Base-by-base conservation (phyloP, 2,113 vertebrate species). In the Semicossyphus pulcher region DNA sequence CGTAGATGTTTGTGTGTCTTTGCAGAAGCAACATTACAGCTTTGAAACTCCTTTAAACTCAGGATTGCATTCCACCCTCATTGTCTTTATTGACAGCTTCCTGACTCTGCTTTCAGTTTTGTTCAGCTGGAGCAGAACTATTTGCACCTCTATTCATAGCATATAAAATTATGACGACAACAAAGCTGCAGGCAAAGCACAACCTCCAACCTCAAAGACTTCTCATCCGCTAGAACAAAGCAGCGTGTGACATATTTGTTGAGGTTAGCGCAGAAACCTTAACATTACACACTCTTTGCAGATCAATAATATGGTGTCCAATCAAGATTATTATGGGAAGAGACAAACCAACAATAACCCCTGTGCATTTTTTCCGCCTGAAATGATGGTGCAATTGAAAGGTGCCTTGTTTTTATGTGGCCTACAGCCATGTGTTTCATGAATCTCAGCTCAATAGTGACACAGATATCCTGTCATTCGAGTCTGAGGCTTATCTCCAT, bases 291-390 rank as follows among this genome's bases (percentile, higher is more conserved):
- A 16, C 39, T 39, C 28, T 53, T 47, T 52, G 29, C 23, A 31
- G 14, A 64, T 44, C 21, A 36, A 39, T 52, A 34, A 29, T 41
- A 51, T 61, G 26, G 28, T 49, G 41, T 45, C n/a, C 32, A 70
- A 53, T 45, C 32, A 42, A 56, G 16, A 62, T 65, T 66, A 71
- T 18, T 71, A 23, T 18, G 16, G 21, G 6, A 16, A 49, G n/a
- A 3, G 49, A 37, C 54, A 52, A 66, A 58, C 3, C 70, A n/a
- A n/a, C 29, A 68, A 20, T 26, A 25, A 57, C 52, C 32, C 10
- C n/a, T 15, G 16, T 29, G 20, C 23, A 25, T 28, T n/a, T 67
- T 10, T 10, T 1, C 16, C 36, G 23, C 28, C 14, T 76, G 8
- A 41, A 54, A 18, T 56, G 29, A 64, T 53, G 0, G 31, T n/a